These are phyloP conservation scores for Branchinecta sandiegonensis DNA, from an alignment of 2,888 invertebrate genomes.

Conservation along the genomic window DNA sequence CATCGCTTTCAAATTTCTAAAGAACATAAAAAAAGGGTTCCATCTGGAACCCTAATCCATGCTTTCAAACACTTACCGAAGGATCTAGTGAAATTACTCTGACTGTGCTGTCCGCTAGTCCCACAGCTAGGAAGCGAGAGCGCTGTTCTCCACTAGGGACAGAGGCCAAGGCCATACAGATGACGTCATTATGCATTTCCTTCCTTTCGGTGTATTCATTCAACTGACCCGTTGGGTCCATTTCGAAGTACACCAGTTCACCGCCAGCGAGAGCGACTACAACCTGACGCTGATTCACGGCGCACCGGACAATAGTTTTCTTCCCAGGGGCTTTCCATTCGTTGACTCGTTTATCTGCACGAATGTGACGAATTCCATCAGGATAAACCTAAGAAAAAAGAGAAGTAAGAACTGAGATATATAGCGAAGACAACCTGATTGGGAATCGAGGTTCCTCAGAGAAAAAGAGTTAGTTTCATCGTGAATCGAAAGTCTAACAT, in stretches of 20 bases:
- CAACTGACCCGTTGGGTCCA: conserved; percentile 94
- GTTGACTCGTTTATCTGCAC: conserved; percentile 93
- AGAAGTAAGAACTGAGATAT: conserved; percentile 19
- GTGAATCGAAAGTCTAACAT: conserved; percentile 20
- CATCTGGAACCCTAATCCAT: too few species aligned
- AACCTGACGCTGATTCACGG: conserved; percentile 95
- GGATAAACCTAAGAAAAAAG: conserved; percentile 60
- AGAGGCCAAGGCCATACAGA: conserved; percentile 94
- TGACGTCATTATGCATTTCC: conserved; percentile 89
- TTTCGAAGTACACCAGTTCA: conserved; percentile 96
- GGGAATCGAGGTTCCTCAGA: conserved; percentile 12
- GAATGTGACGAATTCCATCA: conserved; percentile 94
- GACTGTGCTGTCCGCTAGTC: conserved; percentile 89
- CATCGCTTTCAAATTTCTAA: too few species aligned
- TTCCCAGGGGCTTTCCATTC: conserved; percentile 99
- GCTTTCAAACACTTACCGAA: conserved; percentile 42
- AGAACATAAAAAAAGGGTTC: too few species aligned
- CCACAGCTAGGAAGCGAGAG: conserved; percentile 89
- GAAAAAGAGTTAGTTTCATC: conserved; percentile 18
- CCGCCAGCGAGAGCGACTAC: conserved; percentile 95
- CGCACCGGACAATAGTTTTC: conserved; percentile 91
- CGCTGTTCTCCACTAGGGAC: conserved; percentile 90
- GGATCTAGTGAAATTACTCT: conserved; percentile 95
- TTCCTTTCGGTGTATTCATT: conserved; percentile 97
- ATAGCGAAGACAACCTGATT: background rate